Conservation (phyloP, 2,888 invertebrate genomes). For the Amphiduros pacificus region DNA sequence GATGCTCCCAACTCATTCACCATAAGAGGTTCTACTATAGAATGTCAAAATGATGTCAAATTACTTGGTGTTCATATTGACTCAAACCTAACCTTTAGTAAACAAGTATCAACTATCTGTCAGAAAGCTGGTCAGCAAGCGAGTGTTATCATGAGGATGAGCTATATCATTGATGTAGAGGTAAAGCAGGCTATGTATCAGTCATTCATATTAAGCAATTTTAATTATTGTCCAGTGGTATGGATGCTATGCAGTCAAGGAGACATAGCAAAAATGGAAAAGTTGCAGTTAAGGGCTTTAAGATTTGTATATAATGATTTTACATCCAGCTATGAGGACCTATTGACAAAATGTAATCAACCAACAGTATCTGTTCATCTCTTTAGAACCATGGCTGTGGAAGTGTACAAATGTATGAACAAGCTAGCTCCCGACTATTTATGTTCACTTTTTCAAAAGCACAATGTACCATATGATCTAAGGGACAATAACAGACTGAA, state of each 20-base stretch:
- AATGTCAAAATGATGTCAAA: background rate
- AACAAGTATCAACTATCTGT: background rate
- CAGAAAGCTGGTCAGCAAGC: background rate
- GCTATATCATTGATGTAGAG: background rate
- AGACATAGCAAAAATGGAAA: background rate
- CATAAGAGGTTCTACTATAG: background rate
- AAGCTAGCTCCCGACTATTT: too few species aligned
- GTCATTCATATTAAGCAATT: background rate
- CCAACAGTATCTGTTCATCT: too few species aligned
- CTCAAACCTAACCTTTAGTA: background rate
- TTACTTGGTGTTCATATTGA: background rate
- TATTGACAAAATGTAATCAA: too few species aligned
- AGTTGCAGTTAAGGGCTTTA: background rate
- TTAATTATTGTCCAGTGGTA: background rate
- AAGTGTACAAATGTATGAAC: too few species aligned
- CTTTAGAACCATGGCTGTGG: too few species aligned
- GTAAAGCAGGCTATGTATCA: background rate
- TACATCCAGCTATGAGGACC: background rate
- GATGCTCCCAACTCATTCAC: background rate
- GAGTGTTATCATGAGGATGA: background rate
- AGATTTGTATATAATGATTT: background rate
- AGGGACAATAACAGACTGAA: too few species aligned
- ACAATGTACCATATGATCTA: too few species aligned
- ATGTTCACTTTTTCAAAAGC: too few species aligned
- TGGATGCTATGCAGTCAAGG: background rate